These are phyloP conservation scores for Leucania comma DNA, from an alignment of 2,888 invertebrate genomes.

Conservation along the genomic window DNA sequence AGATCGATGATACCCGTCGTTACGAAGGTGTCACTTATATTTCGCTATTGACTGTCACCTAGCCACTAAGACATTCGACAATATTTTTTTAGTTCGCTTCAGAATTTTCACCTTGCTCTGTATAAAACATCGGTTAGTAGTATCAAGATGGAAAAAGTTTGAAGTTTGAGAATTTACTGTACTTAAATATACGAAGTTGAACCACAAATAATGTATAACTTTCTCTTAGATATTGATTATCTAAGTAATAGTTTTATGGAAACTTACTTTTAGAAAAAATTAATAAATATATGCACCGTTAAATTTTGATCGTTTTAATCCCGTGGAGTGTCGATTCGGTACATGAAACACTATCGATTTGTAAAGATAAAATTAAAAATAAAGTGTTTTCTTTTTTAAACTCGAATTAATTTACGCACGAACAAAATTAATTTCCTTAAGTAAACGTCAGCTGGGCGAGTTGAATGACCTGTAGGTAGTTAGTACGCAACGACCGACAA, in stretches of 20 bases:
- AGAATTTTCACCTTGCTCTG: slow-evolving; percentile 2
- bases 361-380: too few relatives aligned
- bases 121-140: slow-evolving; percentile 19
- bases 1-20: neutral
- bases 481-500: too few relatives aligned
- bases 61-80: neutral
- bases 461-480: too few relatives aligned
- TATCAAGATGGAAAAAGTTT: slow-evolving; percentile 38
- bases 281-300: too few relatives aligned
- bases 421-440: too few relatives aligned
- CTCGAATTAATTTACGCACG: too few relatives aligned
- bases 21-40: neutral
- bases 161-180: slow-evolving; percentile 8
- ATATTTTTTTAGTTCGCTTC: neutral
- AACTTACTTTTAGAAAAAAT: too few relatives aligned
- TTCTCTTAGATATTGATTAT: slow-evolving; percentile 19
- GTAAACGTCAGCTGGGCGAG: too few relatives aligned
- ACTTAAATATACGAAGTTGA: slow-evolving; percentile 2
- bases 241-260: slow-evolving; percentile 11
- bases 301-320: too few relatives aligned
- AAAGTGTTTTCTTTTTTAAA: too few relatives aligned
- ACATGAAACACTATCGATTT: too few relatives aligned
- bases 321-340: too few relatives aligned
- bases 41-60: neutral
- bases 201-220: slow-evolving; percentile 29